Conservation (phyloP, 1,140 invertebrate species). For the Drosophila pruinosa region DNA sequence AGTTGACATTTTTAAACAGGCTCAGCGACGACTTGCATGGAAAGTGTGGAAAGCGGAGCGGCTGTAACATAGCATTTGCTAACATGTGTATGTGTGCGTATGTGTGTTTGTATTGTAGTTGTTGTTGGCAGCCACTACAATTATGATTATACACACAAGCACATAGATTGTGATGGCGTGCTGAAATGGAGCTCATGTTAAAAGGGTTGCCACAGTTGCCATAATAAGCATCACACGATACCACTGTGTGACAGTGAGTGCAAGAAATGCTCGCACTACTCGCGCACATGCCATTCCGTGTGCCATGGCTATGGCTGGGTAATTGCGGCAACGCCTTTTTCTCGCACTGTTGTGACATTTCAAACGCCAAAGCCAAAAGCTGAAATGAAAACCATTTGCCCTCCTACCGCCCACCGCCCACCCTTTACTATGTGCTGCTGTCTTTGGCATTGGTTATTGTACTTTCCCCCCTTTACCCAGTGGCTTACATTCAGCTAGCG, state of each 20-base stretch:
- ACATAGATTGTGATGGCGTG: slow-evolving; percentile 51
- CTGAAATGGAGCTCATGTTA: slow-evolving; percentile 65
- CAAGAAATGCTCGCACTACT: slow-evolving; percentile 51
- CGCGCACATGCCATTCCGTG: slow-evolving; percentile 36
- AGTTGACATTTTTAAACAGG: slow-evolving; percentile 65
- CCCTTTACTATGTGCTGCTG: background rate
- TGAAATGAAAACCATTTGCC: slow-evolving; percentile 43
- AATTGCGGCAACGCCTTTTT: slow-evolving; percentile 75
- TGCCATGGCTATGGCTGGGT: slow-evolving; percentile 44
- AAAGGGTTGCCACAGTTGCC: slow-evolving; percentile 37
- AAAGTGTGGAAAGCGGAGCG: too few species aligned
- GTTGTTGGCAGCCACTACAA: slow-evolving; percentile 54
- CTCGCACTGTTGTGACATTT: slow-evolving; percentile 63
- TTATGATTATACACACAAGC: slow-evolving; percentile 59
- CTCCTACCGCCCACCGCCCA: background rate
- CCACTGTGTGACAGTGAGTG: slow-evolving; percentile 3
- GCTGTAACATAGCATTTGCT: too few species aligned
- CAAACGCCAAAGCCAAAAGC: slow-evolving; percentile 33
- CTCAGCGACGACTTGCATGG: slow-evolving; percentile 27
- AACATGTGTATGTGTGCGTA: slow-evolving; percentile 47
- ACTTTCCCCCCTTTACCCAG: background rate
- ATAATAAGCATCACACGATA: slow-evolving; percentile 63
- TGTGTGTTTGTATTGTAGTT: slow-evolving; percentile 29
- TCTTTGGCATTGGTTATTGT: slow-evolving; percentile 26
- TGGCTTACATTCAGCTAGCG: slow-evolving; percentile 28